Conservation (phyloP, 64 coral and sea anemone genomes). For the Montipora sp. region DNA sequence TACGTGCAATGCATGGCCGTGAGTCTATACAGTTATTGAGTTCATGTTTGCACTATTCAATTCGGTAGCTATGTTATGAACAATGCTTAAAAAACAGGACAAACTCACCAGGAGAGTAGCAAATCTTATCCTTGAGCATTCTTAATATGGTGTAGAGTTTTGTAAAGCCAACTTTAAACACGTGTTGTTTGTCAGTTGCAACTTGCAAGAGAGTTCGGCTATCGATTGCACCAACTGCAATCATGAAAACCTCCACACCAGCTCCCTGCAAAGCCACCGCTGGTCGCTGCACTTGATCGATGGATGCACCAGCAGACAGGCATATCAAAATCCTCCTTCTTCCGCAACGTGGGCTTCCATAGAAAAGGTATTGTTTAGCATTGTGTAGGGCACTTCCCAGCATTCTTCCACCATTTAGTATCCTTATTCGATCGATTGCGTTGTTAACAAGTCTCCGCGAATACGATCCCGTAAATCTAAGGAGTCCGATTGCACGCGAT, state of each 20-base stretch:
- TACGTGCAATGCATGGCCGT: too few species aligned
- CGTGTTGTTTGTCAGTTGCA: slow-evolving; percentile 31
- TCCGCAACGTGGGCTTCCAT: slow-evolving; percentile 37
- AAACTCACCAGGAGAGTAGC: slow-evolving; percentile 52
- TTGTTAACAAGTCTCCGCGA: slow-evolving; percentile 2
- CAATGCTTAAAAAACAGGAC: neutral
- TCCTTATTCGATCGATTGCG: slow-evolving; percentile 1
- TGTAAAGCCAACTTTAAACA: neutral
- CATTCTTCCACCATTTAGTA: slow-evolving; percentile 11
- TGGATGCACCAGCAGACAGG: neutral
- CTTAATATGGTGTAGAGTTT: slow-evolving; percentile 10
- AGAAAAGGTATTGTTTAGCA: slow-evolving; percentile 33
- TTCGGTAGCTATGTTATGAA: too few species aligned
- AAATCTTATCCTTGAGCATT: slow-evolving; percentile 37
- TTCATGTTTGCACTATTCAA: too few species aligned
- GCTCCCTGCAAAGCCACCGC: slow-evolving; percentile 13
- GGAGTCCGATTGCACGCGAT: neutral
- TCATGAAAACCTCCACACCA: slow-evolving; percentile 43
- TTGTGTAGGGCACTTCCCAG: slow-evolving; percentile 8
- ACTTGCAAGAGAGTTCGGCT: slow-evolving; percentile 1
- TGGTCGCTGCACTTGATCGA: slow-evolving; percentile 29
- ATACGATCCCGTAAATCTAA: neutral
- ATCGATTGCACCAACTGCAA: neutral
- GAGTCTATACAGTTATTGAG: too few species aligned
- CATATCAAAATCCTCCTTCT: slow-evolving; percentile 17